These are phyloP conservation scores for Flexamia atlantica DNA, from an alignment of 2,888 invertebrate genomes.

Conservation along the genomic window DNA sequence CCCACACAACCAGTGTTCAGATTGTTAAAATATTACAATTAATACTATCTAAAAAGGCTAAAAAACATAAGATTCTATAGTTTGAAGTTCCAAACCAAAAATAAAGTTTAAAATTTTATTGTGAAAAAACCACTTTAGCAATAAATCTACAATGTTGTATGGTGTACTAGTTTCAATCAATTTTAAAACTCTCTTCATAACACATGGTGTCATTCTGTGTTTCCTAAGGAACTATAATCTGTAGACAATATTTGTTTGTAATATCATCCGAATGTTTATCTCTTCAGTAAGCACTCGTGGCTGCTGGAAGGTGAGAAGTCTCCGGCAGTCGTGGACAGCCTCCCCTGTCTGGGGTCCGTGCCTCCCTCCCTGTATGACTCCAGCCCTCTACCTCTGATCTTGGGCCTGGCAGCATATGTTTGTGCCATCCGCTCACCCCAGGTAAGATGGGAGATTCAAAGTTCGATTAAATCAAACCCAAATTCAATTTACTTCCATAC, in stretches of 20 bases:
- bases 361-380: constrained; percentile 44
- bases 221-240: too few relatives aligned
- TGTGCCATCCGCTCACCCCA: constrained; percentile 31
- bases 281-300: constrained; percentile 55
- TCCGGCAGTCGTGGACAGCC: constrained; percentile 41
- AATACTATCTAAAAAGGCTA: not conserved
- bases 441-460: constrained; percentile 38
- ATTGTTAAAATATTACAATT: not conserved
- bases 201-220: too few relatives aligned
- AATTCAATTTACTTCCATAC: too few relatives aligned
- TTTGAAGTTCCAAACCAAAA: too few relatives aligned
- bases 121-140: too few relatives aligned
- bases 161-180: too few relatives aligned
- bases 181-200: too few relatives aligned
- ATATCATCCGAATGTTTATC: not conserved
- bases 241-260: too few relatives aligned
- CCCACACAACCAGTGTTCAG: not conserved
- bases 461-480: too few relatives aligned
- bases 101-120: too few relatives aligned
- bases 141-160: too few relatives aligned
- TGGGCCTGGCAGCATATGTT: constrained; percentile 23
- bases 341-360: constrained; percentile 56
- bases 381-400: constrained; percentile 51
- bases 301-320: constrained; percentile 44
- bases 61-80: too few relatives aligned